phyloP scores from a whole-genome alignment of 2,888 invertebrate species.

The Tigriopus californicus region DNA sequence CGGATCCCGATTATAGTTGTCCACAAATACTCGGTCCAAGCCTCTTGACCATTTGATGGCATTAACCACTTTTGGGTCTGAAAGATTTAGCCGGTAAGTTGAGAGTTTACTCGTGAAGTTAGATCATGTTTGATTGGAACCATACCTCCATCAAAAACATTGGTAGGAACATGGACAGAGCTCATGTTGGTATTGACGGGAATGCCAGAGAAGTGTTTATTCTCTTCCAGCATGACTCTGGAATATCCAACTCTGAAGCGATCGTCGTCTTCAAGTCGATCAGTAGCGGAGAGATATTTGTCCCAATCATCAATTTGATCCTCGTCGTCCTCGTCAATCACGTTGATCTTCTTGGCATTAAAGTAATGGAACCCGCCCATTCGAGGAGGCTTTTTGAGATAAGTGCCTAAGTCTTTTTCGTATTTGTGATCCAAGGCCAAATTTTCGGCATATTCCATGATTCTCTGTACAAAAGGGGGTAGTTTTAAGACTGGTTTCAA shows the following conservation, averaged over 20 bases:
- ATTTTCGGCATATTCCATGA: slow-evolving; percentile 51
- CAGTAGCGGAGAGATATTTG: background rate
- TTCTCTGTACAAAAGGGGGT: too few species aligned
- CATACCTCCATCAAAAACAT: slow-evolving; percentile 57
- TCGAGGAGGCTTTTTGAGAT: slow-evolving; percentile 17
- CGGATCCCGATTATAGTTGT: slow-evolving; percentile 72
- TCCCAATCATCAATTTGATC: background rate
- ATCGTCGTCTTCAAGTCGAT: background rate
- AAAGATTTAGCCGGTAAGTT: too few species aligned
- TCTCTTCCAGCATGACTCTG: slow-evolving; percentile 19
- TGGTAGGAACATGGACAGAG: slow-evolving; percentile 82
- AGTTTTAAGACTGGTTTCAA: too few species aligned
- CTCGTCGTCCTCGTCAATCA: slow-evolving; percentile 22
- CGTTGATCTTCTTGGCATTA: slow-evolving; percentile 45
- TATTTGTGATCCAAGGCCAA: slow-evolving; percentile 42
- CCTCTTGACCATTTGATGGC: slow-evolving; percentile 80
- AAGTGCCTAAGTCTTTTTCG: slow-evolving; percentile 23
- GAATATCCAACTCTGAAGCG: slow-evolving; percentile 10
- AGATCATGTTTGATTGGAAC: too few species aligned
- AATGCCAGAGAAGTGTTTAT: slow-evolving; percentile 34
- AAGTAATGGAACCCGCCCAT: slow-evolving; percentile 41
- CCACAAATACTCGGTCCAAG: slow-evolving; percentile 58
- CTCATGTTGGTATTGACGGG: slow-evolving; percentile 44
- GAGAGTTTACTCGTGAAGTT: too few species aligned
- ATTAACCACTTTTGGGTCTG: slow-evolving; percentile 53